phyloP scores from a whole-genome alignment of 1,140 invertebrate genomes.

The Drosophila gunungcola region DNA sequence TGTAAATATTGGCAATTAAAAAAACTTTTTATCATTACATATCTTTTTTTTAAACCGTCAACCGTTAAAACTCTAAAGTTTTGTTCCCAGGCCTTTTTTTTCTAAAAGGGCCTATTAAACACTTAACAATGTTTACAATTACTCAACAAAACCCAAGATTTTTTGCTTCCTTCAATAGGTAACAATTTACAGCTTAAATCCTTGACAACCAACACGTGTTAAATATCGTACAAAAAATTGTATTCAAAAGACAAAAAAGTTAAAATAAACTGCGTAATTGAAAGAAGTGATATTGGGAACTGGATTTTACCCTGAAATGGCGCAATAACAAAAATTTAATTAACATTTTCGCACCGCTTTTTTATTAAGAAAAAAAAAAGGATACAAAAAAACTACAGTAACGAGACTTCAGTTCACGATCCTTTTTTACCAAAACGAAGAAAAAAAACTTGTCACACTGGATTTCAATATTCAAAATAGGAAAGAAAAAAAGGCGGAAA shows the following conservation, averaged over 20 bases:
- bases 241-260: constrained; percentile 25
- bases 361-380: constrained; percentile 38
- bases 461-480: constrained; percentile 60
- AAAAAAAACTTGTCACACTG: constrained; percentile 75
- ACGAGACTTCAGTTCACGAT: constrained; percentile 46
- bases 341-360: constrained; percentile 64
- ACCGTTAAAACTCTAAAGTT: neutral
- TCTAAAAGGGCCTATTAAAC: constrained; percentile 10
- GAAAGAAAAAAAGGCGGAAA: constrained; percentile 48
- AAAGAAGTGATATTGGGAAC: constrained; percentile 15
- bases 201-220: constrained; percentile 60
- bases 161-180: neutral
- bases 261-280: constrained; percentile 63
- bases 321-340: constrained; percentile 73
- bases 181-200: constrained; percentile 24
- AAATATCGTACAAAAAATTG: constrained; percentile 1
- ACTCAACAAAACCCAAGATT: constrained; percentile 8
- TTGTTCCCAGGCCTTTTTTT: constrained; percentile 1
- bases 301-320: constrained; percentile 52
- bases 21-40: too few species aligned
- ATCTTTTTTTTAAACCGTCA: neutral
- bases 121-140: constrained; percentile 41
- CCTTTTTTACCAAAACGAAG: constrained; percentile 35
- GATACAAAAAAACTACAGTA: constrained; percentile 53
- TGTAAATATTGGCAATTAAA: too few species aligned